Percentiles rank a stretch among this genome's conserved stretches.
phyloP scores from a whole-genome alignment of 2,113 vertebrate genomes.

The Phocoena sinus region DNA sequence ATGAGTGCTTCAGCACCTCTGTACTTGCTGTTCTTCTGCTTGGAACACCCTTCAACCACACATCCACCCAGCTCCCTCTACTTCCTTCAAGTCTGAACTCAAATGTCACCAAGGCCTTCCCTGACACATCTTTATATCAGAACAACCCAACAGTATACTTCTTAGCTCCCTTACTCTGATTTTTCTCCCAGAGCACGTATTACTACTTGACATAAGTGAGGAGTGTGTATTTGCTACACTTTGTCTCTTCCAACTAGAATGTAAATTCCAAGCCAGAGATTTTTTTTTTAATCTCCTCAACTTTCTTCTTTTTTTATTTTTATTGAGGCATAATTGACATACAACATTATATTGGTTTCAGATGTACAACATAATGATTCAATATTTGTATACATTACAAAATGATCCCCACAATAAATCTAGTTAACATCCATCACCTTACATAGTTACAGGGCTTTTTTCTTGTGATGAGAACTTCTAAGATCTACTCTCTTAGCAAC shows the following conservation, averaged over 20 bases:
- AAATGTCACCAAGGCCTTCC: neutral
- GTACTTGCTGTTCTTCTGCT: neutral
- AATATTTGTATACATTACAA: neutral
- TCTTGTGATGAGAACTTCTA: neutral
- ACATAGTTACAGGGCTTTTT: neutral
- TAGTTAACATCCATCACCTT: neutral
- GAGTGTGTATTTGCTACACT: neutral
- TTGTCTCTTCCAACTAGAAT: neutral
- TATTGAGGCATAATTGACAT: constrained; percentile 20
- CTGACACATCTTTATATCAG: neutral
- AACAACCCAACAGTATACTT: neutral
- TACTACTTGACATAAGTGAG: neutral
- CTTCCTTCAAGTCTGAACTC: neutral
- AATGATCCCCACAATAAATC: neutral
- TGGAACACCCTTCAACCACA: neutral
- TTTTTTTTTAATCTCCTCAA: constrained; percentile 28
- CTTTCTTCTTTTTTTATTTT: neutral
- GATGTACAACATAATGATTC: neutral
- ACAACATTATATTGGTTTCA: neutral
- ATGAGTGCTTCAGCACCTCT: neutral
- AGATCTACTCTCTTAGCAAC: neutral
- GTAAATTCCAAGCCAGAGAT: constrained; percentile 28
- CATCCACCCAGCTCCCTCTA: neutral
- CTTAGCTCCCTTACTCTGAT: neutral
- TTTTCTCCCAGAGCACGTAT: neutral